Evolutionary conservation across 2,797 vertebrate genomes (phyloP).

Genomic region (Pseudochirops corinnae): DNA sequence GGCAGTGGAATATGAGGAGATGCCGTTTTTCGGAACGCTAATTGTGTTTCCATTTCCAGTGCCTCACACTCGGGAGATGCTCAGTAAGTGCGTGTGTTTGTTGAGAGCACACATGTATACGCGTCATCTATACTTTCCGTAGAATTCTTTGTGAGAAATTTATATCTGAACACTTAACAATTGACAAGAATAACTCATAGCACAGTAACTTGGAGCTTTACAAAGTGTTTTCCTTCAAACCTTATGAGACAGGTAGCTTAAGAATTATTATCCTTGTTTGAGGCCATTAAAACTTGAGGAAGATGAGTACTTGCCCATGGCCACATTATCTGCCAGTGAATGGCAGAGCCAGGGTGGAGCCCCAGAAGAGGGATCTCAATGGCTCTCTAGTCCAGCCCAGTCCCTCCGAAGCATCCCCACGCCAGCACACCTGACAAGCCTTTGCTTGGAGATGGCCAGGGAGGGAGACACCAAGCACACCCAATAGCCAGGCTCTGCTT

Average conservation of each 20-base stretch:
- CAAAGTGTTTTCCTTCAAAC: background rate
- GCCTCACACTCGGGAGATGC: background rate
- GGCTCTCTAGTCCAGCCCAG: too few species aligned
- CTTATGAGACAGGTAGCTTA: background rate
- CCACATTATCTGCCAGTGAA: background rate
- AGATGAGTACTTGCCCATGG: background rate
- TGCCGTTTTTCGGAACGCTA: background rate
- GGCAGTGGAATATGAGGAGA: background rate
- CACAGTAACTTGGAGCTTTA: background rate
- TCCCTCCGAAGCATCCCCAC: too few species aligned
- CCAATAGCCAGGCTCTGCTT: too few species aligned
- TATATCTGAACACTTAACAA: background rate
- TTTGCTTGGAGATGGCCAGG: too few species aligned
- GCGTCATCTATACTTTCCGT: background rate
- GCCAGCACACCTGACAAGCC: too few species aligned
- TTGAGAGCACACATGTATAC: background rate
- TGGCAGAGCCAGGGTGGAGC: too few species aligned
- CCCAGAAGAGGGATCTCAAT: too few species aligned
- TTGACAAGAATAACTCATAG: background rate
- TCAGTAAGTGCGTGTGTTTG: background rate
- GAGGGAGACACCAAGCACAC: too few species aligned
- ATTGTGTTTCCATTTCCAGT: too few species aligned
- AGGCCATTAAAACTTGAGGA: background rate
- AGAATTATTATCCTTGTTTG: background rate
- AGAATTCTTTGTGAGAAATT: background rate